Percentiles rank a stretch among this genome's conserved stretches.
phyloP scores from a whole-genome alignment of 92 coral and sea anemone genomes.

The Epizoanthus illoricatus region DNA sequence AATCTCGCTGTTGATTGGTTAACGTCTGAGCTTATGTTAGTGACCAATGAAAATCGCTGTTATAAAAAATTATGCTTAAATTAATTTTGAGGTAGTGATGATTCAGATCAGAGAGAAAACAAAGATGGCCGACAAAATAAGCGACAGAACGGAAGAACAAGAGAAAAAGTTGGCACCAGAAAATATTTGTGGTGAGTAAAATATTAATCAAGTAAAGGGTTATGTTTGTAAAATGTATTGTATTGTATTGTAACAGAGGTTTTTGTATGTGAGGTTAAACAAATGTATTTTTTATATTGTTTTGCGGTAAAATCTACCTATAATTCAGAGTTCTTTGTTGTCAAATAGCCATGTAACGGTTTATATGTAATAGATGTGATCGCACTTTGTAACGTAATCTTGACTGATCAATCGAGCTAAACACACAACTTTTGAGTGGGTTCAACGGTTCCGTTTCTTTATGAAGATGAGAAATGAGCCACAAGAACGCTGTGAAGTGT shows the following conservation, averaged over 20 bases:
- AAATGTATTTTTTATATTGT: too few relatives aligned
- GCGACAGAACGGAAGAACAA: conserved; percentile 30
- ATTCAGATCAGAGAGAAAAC: conserved; percentile 75
- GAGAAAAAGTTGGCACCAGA: not conserved
- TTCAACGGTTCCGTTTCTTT: too few relatives aligned
- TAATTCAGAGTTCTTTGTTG: too few relatives aligned
- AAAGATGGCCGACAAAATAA: conserved; percentile 74
- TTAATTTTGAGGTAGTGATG: conserved; percentile 41
- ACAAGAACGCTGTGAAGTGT: too few relatives aligned
- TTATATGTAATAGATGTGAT: too few relatives aligned
- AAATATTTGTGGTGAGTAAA: conserved; percentile 1
- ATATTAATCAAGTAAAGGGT: not conserved
- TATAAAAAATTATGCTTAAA: not conserved
- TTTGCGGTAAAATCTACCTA: too few relatives aligned
- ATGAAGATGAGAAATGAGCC: too few relatives aligned
- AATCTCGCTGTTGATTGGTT: conserved; percentile 32
- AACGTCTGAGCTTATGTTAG: not conserved
- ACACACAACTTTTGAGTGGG: too few relatives aligned
- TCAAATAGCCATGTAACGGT: too few relatives aligned
- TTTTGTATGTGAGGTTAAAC: not conserved
- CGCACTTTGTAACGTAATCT: too few relatives aligned
- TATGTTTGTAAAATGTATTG: not conserved
- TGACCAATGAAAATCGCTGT: conserved; percentile 28
- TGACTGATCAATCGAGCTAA: too few relatives aligned
- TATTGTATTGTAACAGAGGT: too few relatives aligned